A percentile compares a stretch with the other conserved stretches of the same genome.
Evolutionary conservation across 1,140 invertebrate genomes (phyloP).

Genomic region (Apis laboriosa): DNA sequence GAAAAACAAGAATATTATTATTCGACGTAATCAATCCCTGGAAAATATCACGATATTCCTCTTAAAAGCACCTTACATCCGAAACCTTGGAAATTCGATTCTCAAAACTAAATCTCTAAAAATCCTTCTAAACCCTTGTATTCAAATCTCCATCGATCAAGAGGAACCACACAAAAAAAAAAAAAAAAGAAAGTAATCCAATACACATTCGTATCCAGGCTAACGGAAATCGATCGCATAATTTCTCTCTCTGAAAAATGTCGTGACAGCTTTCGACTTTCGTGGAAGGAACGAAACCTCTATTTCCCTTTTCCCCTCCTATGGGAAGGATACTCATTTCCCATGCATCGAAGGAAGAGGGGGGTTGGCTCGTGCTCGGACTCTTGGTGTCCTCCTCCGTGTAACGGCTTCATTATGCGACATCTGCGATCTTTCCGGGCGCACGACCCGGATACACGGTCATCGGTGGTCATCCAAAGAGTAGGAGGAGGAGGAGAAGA

Average conservation of each 20-base stretch:
- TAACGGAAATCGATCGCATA: slow-evolving; percentile 23
- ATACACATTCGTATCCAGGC: not conserved
- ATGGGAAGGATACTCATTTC: slow-evolving; percentile 35
- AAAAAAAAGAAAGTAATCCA: not conserved
- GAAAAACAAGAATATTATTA: not conserved
- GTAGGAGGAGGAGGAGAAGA: not conserved
- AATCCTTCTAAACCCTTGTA: too few species aligned
- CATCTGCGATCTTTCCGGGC: slow-evolving; percentile 59
- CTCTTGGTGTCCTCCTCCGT: slow-evolving; percentile 46
- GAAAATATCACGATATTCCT: too few species aligned
- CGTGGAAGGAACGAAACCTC: not conserved
- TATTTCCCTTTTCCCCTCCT: slow-evolving; percentile 42
- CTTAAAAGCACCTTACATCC: too few species aligned
- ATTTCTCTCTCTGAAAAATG: not conserved
- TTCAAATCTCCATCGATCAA: too few species aligned
- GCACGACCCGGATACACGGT: slow-evolving; percentile 39
- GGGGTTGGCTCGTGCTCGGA: not conserved
- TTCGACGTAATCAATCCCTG: too few species aligned
- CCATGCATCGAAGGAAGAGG: slow-evolving; percentile 17
- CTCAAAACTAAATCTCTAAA: too few species aligned
- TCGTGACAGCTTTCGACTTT: slow-evolving; percentile 27
- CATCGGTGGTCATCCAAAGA: not conserved
- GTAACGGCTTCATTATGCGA: slow-evolving; percentile 68
- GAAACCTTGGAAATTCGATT: too few species aligned
- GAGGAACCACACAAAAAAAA: too few species aligned